phyloP scores from a whole-genome alignment of 2,113 vertebrate genomes.

The Odontesthes bonariensis region DNA sequence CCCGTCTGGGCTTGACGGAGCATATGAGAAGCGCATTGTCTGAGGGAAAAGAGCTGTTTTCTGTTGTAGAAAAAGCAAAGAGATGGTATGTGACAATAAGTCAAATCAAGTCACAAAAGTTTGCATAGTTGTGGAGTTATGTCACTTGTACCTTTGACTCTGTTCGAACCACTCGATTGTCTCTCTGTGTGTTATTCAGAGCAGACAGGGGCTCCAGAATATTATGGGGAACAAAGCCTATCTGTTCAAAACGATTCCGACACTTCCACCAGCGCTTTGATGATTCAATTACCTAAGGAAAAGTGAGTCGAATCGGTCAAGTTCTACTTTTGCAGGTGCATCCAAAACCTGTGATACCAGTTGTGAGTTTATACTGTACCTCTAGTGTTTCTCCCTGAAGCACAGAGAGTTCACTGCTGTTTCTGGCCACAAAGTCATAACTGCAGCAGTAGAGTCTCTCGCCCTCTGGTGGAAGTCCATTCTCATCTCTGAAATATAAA shows the following conservation, averaged over 20 bases:
- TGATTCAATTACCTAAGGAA: slow-evolving; percentile 79
- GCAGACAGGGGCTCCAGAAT: slow-evolving; percentile 82
- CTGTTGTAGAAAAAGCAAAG: slow-evolving; percentile 18
- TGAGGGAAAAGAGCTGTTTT: slow-evolving; percentile 27
- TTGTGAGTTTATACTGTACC: slow-evolving; percentile 66
- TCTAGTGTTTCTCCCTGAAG: slow-evolving; percentile 85
- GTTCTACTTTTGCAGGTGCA: not conserved
- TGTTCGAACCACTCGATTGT: slow-evolving; percentile 38
- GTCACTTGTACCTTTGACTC: slow-evolving; percentile 64
- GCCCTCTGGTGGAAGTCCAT: slow-evolving; percentile 49
- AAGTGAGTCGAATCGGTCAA: not conserved
- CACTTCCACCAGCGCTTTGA: slow-evolving; percentile 87
- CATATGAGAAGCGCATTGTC: slow-evolving; percentile 52
- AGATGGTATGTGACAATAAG: not conserved
- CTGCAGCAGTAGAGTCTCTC: slow-evolving; percentile 79
- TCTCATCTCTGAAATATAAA: slow-evolving; percentile 56
- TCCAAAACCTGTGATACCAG: not conserved
- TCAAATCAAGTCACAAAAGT: not conserved
- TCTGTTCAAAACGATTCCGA: slow-evolving; percentile 80
- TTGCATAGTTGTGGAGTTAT: not conserved
- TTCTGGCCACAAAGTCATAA: slow-evolving; percentile 91
- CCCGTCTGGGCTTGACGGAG: slow-evolving; percentile 19
- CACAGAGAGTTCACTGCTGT: slow-evolving; percentile 89
- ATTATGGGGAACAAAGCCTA: slow-evolving; percentile 84
- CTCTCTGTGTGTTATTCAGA: slow-evolving; percentile 40